phyloP scores from a whole-genome alignment of 2,888 invertebrate genomes.

The Caenorhabditis plicata region DNA sequence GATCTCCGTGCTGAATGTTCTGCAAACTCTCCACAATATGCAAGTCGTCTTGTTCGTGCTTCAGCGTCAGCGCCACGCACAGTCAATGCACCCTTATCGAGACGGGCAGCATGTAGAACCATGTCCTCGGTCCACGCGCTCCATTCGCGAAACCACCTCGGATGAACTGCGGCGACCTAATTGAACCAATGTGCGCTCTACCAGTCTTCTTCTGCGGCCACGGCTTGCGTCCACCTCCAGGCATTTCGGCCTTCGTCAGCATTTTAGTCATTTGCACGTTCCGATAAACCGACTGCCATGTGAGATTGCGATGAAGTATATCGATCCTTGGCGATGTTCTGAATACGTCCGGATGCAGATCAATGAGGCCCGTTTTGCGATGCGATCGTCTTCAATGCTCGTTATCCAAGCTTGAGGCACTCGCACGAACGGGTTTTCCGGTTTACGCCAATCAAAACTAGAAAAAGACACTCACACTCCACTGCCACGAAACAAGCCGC shows the following conservation, averaged over 20 bases:
- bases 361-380: constrained; percentile 68
- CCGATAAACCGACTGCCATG: constrained; percentile 68
- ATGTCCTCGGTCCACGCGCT: constrained; percentile 84
- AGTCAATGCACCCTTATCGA: constrained; percentile 79
- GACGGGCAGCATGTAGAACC: constrained; percentile 90
- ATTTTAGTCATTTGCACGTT: constrained; percentile 75
- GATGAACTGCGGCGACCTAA: constrained; percentile 76
- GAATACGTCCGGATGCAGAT: constrained; percentile 78
- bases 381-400: constrained; percentile 43
- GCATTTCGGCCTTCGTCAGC: constrained; percentile 81
- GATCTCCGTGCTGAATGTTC: constrained; percentile 68
- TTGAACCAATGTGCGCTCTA: constrained; percentile 86
- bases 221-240: constrained; percentile 83
- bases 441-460: constrained; percentile 45
- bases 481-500: no score
- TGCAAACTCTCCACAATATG: constrained; percentile 85
- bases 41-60: constrained; percentile 88
- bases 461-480: no score
- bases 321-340: constrained; percentile 57
- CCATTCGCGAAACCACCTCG: constrained; percentile 82
- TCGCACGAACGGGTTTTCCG: constrained; percentile 39
- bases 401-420: constrained; percentile 49
- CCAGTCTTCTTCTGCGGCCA: constrained; percentile 96
- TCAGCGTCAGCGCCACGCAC: constrained; percentile 78
- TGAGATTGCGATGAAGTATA: constrained; percentile 72